A percentile compares a stretch with the other conserved stretches of the same genome.
Conservation (phyloP, 2,888 invertebrate genomes). For the Ypsolopha sequella region DNA sequence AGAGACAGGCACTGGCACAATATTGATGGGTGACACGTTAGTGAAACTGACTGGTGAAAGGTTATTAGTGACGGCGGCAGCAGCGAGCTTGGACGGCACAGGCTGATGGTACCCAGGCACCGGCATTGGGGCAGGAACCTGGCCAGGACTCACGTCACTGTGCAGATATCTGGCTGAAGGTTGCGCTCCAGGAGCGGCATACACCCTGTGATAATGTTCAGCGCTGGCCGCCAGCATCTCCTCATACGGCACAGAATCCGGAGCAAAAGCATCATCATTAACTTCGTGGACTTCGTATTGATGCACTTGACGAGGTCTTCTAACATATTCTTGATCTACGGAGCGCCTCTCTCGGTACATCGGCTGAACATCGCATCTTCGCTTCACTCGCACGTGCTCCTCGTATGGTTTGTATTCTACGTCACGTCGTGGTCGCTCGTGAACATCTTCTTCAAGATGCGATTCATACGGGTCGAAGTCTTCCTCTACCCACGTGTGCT, state of each 20-base stretch:
- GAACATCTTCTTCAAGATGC: constrained; percentile 27
- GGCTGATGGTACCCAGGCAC: constrained; percentile 17
- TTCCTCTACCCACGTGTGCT: constrained; percentile 44
- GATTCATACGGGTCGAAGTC: constrained; percentile 21
- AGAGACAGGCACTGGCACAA: constrained; percentile 1
- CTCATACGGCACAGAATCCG: constrained; percentile 40
- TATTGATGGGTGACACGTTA: not conserved
- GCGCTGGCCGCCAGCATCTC: constrained; percentile 59
- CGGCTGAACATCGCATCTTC: constrained; percentile 28
- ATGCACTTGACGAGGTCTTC: constrained; percentile 41
- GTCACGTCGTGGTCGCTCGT: constrained; percentile 1
- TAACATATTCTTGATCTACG: constrained; percentile 19
- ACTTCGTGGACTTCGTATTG: constrained; percentile 57
- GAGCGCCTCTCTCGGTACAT: constrained; percentile 22
- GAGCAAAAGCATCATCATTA: constrained; percentile 33
- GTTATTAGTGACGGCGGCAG: too few relatives aligned
- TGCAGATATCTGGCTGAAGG: constrained; percentile 24
- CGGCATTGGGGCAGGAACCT: constrained; percentile 13
- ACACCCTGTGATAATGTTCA: constrained; percentile 50
- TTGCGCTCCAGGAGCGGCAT: constrained; percentile 28
- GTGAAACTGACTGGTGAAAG: not conserved
- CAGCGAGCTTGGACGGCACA: constrained; percentile 8
- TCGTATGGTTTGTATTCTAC: constrained; percentile 17
- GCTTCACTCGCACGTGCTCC: constrained; percentile 41
- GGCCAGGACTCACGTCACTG: constrained; percentile 24